Percentiles rank a stretch among this genome's conserved stretches.
Evolutionary conservation across 2,113 vertebrate species (phyloP).

Genomic region (Chiloscyllium plagiosum): DNA sequence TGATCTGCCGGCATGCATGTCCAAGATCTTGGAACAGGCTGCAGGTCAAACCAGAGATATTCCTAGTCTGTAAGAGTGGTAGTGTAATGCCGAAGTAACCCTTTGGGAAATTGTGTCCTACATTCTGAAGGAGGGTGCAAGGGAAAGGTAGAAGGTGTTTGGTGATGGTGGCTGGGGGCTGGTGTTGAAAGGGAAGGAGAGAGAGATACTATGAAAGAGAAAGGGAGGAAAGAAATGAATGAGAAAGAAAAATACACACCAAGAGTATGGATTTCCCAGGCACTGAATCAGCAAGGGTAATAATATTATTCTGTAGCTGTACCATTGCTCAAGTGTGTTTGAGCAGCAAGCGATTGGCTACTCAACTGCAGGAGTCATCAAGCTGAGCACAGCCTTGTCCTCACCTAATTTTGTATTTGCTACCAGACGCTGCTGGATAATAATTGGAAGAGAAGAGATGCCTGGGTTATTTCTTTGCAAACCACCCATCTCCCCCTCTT

Average conservation of each 20-base stretch:
- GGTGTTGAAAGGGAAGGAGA: too few relatives aligned
- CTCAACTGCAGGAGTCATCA: background rate
- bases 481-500: too few relatives aligned
- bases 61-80: background rate
- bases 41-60: background rate
- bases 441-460: background rate
- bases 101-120: background rate
- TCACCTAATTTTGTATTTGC: background rate
- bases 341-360: background rate
- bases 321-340: background rate
- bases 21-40: background rate
- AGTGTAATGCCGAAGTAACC: background rate
- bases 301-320: background rate
- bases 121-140: background rate
- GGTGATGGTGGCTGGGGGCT: too few relatives aligned
- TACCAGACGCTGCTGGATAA: background rate
- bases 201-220: too few relatives aligned
- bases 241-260: background rate
- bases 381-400: background rate
- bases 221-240: background rate
- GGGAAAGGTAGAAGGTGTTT: background rate
- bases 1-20: background rate
- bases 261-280: background rate
- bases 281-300: background rate
- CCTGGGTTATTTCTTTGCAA: too few relatives aligned